These are phyloP conservation scores for Darevskia nairensis DNA, from an alignment of 2,797 vertebrate species.

Conservation along the genomic window DNA sequence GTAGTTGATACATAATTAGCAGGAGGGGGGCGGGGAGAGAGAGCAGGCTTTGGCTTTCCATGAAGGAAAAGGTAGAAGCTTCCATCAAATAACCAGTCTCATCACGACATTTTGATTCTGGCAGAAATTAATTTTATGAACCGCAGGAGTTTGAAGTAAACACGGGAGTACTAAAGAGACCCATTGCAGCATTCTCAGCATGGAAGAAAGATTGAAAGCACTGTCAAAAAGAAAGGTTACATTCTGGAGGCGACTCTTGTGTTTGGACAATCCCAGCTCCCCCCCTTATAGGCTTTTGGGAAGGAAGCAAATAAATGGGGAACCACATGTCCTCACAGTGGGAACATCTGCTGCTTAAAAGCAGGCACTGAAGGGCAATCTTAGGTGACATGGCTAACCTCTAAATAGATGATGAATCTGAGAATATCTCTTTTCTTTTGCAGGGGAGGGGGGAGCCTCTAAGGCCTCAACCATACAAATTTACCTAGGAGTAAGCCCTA, in stretches of 20 bases:
- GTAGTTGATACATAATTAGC: conserved; percentile 50
- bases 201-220: conserved; percentile 47
- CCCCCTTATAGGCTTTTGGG: conserved; percentile 13
- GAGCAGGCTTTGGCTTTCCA: conserved; percentile 43
- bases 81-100: conserved; percentile 54
- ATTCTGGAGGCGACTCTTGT: conserved; percentile 11
- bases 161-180: conserved; percentile 51
- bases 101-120: conserved; percentile 48
- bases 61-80: conserved; percentile 26
- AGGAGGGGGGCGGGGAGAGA: not conserved
- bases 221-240: conserved; percentile 34
- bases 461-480: not conserved
- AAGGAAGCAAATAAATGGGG: conserved; percentile 34
- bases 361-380: conserved; percentile 28
- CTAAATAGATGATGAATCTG: conserved; percentile 16
- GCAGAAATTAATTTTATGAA: conserved; percentile 63
- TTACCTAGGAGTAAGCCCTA: not conserved
- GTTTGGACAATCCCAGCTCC: conserved; percentile 32
- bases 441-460: not conserved
- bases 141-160: conserved; percentile 52
- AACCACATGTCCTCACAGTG: conserved; percentile 32
- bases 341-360: conserved; percentile 51
- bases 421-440: not conserved
- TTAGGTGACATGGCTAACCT: conserved; percentile 44
- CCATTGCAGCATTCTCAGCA: conserved; percentile 47